Percentiles rank a stretch among this genome's conserved stretches.
Conservation (phyloP, 2,888 invertebrate species). For the Eilema sororculum region DNA sequence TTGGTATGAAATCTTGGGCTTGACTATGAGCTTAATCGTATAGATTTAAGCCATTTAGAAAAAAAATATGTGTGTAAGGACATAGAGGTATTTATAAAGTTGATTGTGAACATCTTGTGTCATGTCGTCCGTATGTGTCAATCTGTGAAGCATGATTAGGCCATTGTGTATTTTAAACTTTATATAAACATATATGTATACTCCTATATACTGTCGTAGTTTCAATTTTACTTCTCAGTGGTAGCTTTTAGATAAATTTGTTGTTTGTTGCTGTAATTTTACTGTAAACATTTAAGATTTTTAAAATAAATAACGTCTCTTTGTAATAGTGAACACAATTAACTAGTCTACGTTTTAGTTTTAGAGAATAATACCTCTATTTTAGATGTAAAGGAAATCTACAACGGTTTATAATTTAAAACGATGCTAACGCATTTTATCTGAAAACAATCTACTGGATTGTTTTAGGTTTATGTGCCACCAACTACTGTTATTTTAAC, state of each 20-base stretch:
- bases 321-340: slow-evolving; percentile 73
- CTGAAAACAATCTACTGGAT: slow-evolving; percentile 19
- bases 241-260: slow-evolving; percentile 62
- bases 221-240: slow-evolving; percentile 54
- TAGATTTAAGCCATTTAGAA: not conserved
- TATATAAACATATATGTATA: slow-evolving; percentile 22
- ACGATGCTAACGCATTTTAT: slow-evolving; percentile 20
- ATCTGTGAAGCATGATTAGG: slow-evolving; percentile 19
- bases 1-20: not conserved
- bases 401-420: slow-evolving; percentile 40
- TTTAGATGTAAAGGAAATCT: slow-evolving; percentile 51
- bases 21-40: slow-evolving; percentile 7
- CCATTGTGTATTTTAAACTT: slow-evolving; percentile 19
- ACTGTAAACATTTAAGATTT: slow-evolving; percentile 46
- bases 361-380: slow-evolving; percentile 75
- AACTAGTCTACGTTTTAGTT: slow-evolving; percentile 79
- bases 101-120: slow-evolving; percentile 12
- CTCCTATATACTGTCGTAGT: slow-evolving; percentile 30
- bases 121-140: slow-evolving; percentile 9
- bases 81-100: not conserved
- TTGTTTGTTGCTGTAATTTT: slow-evolving; percentile 66
- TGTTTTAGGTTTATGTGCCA: slow-evolving; percentile 17
- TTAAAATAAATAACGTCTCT: slow-evolving; percentile 41
- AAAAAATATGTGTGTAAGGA: not conserved
- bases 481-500: slow-evolving; percentile 17